These are phyloP conservation scores for Cryptocephalus moraei DNA, from an alignment of 2,888 invertebrate species.

Conservation along the genomic window DNA sequence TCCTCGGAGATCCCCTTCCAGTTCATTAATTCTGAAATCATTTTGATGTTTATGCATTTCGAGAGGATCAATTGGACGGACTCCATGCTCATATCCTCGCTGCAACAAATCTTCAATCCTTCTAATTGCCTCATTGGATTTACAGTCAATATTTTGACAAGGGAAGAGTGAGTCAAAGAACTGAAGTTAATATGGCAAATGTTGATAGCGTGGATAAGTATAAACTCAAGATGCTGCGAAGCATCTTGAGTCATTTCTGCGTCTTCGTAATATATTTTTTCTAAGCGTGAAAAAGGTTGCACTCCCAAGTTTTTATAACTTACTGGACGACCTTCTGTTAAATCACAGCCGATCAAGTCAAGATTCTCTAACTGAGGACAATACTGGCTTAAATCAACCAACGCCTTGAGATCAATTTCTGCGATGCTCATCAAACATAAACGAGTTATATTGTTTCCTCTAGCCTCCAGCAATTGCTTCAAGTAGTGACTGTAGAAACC, in stretches of 20 bases:
- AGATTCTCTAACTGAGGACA: conserved; percentile 56
- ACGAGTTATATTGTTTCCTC: conserved; percentile 52
- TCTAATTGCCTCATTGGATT: conserved; percentile 58
- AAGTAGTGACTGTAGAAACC: conserved; percentile 63
- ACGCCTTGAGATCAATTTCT: conserved; percentile 61
- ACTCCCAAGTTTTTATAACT: conserved; percentile 39
- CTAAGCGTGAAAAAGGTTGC: conserved; percentile 55
- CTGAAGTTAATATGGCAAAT: conserved; percentile 59
- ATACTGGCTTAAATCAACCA: conserved; percentile 63
- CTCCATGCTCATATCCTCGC: conserved; percentile 55
- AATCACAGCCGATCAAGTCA: conserved; percentile 62
- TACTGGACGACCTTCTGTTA: conserved; percentile 48
- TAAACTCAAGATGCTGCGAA: conserved; percentile 54
- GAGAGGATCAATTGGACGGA: conserved; percentile 55
- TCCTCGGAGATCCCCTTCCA: conserved; percentile 54
- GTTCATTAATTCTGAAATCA: conserved; percentile 60
- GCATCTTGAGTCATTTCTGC: too few species aligned
- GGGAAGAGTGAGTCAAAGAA: conserved; percentile 57
- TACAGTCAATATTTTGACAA: conserved; percentile 50
- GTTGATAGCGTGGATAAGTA: conserved; percentile 53
- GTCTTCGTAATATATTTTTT: conserved; percentile 56
- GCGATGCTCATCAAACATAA: conserved; percentile 66
- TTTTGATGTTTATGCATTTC: conserved; percentile 54
- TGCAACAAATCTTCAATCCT: conserved; percentile 59
- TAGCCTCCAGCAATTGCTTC: conserved; percentile 55